phyloP scores from a whole-genome alignment of 2,797 vertebrate species.

The Catamblyrhynchus diadema region DNA sequence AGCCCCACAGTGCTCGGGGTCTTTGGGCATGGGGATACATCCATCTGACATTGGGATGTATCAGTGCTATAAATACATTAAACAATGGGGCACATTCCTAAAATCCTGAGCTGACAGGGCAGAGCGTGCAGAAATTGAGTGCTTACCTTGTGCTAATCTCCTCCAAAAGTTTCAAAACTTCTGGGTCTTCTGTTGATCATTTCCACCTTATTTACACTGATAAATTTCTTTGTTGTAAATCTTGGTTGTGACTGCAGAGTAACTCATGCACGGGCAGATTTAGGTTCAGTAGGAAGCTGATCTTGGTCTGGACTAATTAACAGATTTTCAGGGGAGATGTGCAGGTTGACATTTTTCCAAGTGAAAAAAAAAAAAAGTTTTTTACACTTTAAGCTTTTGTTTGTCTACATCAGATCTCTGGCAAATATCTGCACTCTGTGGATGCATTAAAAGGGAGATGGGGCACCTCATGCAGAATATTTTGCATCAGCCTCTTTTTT shows the following conservation, averaged over 20 bases:
- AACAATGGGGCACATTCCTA: not conserved
- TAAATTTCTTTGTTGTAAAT: not conserved
- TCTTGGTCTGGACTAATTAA: not conserved
- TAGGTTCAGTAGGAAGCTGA: not conserved
- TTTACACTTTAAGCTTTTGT: not conserved
- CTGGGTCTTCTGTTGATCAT: not conserved
- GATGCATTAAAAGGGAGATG: not conserved
- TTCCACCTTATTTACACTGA: not conserved
- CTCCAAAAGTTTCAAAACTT: not conserved
- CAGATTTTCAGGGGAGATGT: not conserved
- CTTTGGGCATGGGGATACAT: not conserved
- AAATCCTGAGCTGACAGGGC: not conserved
- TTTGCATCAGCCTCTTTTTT: slow-evolving; percentile 47
- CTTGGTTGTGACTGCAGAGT: not conserved
- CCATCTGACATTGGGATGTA: not conserved
- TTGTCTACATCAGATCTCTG: not conserved
- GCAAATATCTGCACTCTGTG: not conserved
- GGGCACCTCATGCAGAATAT: not conserved
- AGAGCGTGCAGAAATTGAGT: not conserved
- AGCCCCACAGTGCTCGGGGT: rapidly evolving
- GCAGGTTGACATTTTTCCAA: not conserved
- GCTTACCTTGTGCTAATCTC: not conserved
- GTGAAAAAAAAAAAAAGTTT: not conserved
- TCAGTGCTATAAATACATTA: not conserved
- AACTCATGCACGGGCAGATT: not conserved